A percentile compares a stretch with the other conserved stretches of the same genome.
These are phyloP conservation scores for Enteromius anoplus DNA, from an alignment of 2,797 vertebrate genomes.

Conservation along the genomic window DNA sequence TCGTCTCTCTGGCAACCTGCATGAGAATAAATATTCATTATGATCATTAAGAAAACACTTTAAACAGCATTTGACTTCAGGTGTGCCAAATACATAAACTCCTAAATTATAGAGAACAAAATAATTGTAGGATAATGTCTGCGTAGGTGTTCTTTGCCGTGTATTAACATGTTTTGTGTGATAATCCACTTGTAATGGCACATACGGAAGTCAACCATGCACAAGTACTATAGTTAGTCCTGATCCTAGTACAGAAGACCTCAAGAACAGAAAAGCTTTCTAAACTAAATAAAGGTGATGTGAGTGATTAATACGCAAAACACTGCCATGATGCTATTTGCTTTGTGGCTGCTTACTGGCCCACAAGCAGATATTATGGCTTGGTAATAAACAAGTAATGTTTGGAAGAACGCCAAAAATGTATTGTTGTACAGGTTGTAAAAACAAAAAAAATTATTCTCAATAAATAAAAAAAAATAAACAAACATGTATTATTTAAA, in stretches of 20 bases:
- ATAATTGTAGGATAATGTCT: conserved; percentile 18
- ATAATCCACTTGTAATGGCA: conserved; percentile 3
- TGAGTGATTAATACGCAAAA: not conserved
- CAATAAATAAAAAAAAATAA: no score
- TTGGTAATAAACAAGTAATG: not conserved
- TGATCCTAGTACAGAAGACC: not conserved
- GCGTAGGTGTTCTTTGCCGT: conserved; percentile 19
- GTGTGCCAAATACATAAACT: conserved; percentile 22
- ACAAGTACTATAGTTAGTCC: not conserved
- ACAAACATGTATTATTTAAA: no score
- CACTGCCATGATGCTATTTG: not conserved
- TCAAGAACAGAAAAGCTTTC: not conserved
- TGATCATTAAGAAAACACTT: conserved; percentile 34
- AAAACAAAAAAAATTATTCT: not conserved
- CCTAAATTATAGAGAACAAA: conserved; percentile 26
- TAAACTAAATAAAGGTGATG: not conserved
- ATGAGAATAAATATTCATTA: conserved; percentile 36
- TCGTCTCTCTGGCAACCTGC: conserved; percentile 8
- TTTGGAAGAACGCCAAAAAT: not conserved
- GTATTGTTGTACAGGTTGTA: not conserved
- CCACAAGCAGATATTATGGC: not conserved
- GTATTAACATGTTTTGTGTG: conserved; percentile 26
- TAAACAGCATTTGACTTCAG: conserved; percentile 18
- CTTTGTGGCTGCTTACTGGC: not conserved
- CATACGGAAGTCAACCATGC: not conserved